Evolutionary conservation across 2,113 vertebrate species (phyloP).

Genomic region (Phaethon lepturus): DNA sequence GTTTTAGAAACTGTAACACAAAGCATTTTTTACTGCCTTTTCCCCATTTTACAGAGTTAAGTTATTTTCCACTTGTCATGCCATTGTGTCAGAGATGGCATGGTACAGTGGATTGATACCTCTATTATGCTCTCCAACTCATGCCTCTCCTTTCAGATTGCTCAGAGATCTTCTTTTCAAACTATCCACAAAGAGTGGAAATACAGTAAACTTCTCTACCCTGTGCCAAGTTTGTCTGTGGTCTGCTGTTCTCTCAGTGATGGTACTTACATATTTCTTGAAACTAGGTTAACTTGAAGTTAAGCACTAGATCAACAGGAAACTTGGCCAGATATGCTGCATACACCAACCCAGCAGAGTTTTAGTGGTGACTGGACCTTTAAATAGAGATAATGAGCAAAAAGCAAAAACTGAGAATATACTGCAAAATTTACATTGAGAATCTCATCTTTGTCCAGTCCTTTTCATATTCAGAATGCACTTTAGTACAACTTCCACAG

Average conservation of each 20-base stretch:
- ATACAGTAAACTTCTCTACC: neutral
- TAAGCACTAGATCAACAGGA: neutral
- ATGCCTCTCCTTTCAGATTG: neutral
- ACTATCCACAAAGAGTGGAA: neutral
- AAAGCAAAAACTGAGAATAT: neutral
- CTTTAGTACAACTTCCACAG: neutral
- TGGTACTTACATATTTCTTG: neutral
- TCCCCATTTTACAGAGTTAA: conserved; percentile 31
- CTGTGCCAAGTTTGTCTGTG: neutral
- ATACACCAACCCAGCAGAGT: neutral
- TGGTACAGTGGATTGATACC: conserved; percentile 12
- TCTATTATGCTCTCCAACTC: conserved; percentile 34
- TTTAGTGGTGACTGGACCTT: neutral
- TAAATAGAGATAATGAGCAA: neutral
- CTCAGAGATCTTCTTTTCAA: neutral
- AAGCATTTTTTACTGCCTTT: conserved; percentile 63
- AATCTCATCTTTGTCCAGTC: neutral
- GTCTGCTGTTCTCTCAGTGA: neutral
- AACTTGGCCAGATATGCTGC: neutral
- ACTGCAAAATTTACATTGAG: neutral
- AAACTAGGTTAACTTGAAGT: neutral
- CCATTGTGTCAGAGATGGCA: conserved; percentile 17
- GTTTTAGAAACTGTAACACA: conserved; percentile 53
- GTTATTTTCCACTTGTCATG: conserved; percentile 59
- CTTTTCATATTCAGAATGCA: neutral